Evolutionary conservation across 2,888 invertebrate genomes (phyloP).

Genomic region (Epistrophe grossulariae): DNA sequence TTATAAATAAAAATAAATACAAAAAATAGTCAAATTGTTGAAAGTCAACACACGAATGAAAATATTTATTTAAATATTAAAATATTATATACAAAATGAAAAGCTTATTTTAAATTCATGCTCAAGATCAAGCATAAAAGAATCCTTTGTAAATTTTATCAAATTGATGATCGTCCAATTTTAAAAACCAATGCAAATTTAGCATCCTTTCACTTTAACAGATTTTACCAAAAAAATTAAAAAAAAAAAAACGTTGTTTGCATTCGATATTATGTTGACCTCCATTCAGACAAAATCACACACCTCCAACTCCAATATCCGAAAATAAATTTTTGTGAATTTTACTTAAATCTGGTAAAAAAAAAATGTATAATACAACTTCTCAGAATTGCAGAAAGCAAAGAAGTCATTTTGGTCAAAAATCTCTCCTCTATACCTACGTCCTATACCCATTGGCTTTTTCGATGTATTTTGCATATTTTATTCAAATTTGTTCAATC

Average conservation of each 20-base stretch:
- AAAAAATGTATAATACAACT: constrained; percentile 26
- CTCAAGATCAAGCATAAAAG: too few species aligned
- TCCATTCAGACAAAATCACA: neutral
- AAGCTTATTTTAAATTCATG: too few species aligned
- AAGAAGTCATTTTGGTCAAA: constrained; percentile 39
- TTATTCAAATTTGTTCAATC: constrained; percentile 75
- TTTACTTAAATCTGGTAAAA: constrained; percentile 8
- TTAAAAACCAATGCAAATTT: too few species aligned
- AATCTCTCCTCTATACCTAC: too few species aligned
- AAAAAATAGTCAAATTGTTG: too few species aligned
- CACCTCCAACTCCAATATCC: neutral
- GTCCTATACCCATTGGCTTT: constrained; percentile 32
- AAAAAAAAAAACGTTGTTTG: neutral
- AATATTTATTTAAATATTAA: too few species aligned
- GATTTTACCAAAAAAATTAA: neutral
- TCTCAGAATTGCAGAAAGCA: constrained; percentile 39
- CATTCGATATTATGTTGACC: too few species aligned
- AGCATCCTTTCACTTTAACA: neutral
- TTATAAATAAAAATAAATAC: too few species aligned
- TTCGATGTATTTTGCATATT: constrained; percentile 67
- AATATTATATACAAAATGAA: too few species aligned
- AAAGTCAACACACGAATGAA: too few species aligned
- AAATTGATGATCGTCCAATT: too few species aligned
- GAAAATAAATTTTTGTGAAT: neutral
- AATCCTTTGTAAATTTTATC: too few species aligned